Conservation (phyloP, 2,888 invertebrate genomes). For the Rugalucina vietnamica region DNA sequence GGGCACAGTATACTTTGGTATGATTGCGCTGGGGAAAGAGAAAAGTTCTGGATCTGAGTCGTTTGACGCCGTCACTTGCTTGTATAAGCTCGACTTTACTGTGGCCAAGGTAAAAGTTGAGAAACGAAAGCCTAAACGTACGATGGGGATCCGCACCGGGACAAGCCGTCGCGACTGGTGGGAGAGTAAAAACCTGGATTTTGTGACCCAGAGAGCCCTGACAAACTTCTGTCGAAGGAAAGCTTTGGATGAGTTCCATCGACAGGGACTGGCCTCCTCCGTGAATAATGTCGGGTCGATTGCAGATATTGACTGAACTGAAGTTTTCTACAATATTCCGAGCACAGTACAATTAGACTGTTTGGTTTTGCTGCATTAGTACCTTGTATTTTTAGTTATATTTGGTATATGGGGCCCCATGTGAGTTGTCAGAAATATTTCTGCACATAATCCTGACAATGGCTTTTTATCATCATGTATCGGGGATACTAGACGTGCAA, state of each 20-base stretch:
- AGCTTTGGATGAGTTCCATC: conserved; percentile 13
- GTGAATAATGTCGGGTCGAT: not conserved
- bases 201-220: conserved; percentile 13
- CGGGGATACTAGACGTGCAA: too few species aligned
- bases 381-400: too few species aligned
- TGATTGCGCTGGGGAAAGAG: not conserved
- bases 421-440: too few species aligned
- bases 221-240: conserved; percentile 4
- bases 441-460: too few species aligned
- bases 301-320: not conserved
- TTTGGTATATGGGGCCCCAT: too few species aligned
- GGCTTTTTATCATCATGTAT: too few species aligned
- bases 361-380: too few species aligned
- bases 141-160: not conserved
- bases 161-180: not conserved
- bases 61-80: not conserved
- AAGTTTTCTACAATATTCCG: too few species aligned
- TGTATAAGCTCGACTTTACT: conserved; percentile 9
- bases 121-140: not conserved
- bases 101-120: not conserved
- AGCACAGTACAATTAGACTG: too few species aligned
- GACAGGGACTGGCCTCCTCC: not conserved
- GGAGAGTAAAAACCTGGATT: not conserved
- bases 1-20: conserved; percentile 10
- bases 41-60: not conserved